Conservation (phyloP, 2,797 vertebrate genomes). For the Crax fasciolata region DNA sequence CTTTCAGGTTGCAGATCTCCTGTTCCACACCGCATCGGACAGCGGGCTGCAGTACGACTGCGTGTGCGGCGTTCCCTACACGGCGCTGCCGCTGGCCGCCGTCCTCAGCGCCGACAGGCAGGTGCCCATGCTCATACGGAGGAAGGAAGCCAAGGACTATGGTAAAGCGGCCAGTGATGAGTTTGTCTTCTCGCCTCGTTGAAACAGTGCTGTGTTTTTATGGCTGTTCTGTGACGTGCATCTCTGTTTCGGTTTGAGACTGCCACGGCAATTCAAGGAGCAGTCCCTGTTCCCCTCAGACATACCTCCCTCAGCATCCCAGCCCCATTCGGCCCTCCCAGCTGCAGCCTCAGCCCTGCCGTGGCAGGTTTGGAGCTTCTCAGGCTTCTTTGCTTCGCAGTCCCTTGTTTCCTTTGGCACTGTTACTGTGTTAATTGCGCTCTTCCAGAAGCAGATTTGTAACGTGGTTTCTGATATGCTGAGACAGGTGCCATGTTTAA, state of each 20-base stretch:
- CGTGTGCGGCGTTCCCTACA: conserved; percentile 94
- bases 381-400: background rate
- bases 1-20: conserved; percentile 87
- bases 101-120: conserved; percentile 87
- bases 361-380: background rate
- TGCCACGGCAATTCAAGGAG: background rate
- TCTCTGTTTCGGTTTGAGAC: background rate
- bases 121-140: conserved; percentile 93
- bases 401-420: background rate
- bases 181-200: background rate
- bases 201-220: accelerated
- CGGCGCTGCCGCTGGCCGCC: conserved; percentile 92
- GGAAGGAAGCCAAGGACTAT: conserved; percentile 93
- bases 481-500: accelerated
- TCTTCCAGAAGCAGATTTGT: background rate
- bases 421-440: accelerated
- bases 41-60: conserved; percentile 83
- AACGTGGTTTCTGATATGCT: background rate
- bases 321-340: background rate
- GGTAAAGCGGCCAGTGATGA: conserved; percentile 79
- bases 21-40: conserved; percentile 84
- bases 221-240: accelerated
- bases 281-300: accelerated
- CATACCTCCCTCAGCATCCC: accelerated
- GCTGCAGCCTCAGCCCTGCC: background rate